Conservation (phyloP, 1,140 invertebrate species). For the Ceratina australensis region DNA sequence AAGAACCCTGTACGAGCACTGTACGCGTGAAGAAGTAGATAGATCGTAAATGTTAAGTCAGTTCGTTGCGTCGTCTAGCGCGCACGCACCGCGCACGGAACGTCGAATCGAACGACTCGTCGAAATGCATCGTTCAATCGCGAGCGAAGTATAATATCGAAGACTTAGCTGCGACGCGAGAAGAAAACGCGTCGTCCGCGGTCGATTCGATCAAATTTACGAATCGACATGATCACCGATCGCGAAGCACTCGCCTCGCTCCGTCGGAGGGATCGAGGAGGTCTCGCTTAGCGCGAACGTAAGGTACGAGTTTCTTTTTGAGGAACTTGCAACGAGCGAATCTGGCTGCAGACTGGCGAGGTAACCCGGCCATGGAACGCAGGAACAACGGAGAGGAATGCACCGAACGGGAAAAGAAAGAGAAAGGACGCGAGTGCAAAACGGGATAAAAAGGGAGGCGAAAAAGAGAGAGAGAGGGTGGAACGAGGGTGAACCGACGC, state of each 20-base stretch:
- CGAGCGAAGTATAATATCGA: neutral
- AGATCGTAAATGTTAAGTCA: constrained; percentile 1
- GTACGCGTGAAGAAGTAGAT: no score
- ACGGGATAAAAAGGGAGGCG: constrained; percentile 4
- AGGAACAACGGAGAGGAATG: constrained; percentile 8
- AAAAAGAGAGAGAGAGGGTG: neutral
- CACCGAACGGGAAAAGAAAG: constrained; percentile 39
- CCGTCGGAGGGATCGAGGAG: neutral
- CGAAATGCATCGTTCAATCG: constrained; percentile 2
- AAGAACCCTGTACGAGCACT: no score
- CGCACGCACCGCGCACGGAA: neutral
- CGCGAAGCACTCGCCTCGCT: neutral
- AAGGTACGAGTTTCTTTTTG: neutral
- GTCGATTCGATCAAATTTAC: neutral
- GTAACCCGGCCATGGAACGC: constrained; percentile 29
- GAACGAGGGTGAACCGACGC: constrained; percentile 55
- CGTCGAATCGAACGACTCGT: neutral
- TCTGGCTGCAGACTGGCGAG: constrained; percentile 60
- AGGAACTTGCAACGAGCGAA: constrained; percentile 54
- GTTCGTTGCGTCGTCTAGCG: neutral
- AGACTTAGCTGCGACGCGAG: neutral
- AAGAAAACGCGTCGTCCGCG: neutral
- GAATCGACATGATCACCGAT: neutral
- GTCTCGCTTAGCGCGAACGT: constrained; percentile 2
- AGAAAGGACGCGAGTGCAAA: constrained; percentile 18